phyloP scores from a whole-genome alignment of 92 coral and sea anemone species.

The Pocillopora meandrina region DNA sequence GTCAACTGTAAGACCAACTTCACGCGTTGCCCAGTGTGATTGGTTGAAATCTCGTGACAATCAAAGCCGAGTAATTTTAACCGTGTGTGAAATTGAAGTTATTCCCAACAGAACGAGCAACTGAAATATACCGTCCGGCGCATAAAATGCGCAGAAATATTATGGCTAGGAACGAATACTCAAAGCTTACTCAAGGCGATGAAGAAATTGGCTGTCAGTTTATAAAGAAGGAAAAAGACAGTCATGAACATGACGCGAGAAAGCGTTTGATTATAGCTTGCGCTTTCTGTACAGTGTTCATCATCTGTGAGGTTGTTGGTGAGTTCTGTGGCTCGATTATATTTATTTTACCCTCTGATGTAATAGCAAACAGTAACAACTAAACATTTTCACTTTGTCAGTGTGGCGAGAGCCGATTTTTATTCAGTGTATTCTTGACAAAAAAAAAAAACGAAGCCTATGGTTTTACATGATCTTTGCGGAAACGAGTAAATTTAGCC shows the following conservation, averaged over 20 bases:
- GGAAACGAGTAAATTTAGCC: not conserved
- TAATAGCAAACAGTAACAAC: not conserved
- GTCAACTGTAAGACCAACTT: not conserved
- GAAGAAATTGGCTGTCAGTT: conserved; percentile 37
- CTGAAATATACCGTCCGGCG: not conserved
- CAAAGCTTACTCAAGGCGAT: conserved; percentile 30
- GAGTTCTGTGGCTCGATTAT: not conserved
- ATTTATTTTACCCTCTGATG: no score
- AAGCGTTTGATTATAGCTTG: conserved; percentile 59
- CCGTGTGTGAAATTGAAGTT: not conserved
- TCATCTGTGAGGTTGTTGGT: conserved; percentile 78
- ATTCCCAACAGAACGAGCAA: no score
- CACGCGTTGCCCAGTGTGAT: not conserved
- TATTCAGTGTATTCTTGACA: no score
- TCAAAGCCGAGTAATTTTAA: not conserved
- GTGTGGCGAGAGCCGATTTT: no score
- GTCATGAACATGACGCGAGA: conserved; percentile 53
- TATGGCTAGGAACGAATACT: conserved; percentile 23
- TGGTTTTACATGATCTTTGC: not conserved
- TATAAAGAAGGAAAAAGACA: not conserved
- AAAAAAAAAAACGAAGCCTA: no score
- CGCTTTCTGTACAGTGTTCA: conserved; percentile 70
- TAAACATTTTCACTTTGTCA: no score
- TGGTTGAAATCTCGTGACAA: conserved; percentile 17
- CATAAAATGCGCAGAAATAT: conserved; percentile 19